Conservation (phyloP, 2,888 invertebrate genomes). For the Taphrorychus bicolor region DNA sequence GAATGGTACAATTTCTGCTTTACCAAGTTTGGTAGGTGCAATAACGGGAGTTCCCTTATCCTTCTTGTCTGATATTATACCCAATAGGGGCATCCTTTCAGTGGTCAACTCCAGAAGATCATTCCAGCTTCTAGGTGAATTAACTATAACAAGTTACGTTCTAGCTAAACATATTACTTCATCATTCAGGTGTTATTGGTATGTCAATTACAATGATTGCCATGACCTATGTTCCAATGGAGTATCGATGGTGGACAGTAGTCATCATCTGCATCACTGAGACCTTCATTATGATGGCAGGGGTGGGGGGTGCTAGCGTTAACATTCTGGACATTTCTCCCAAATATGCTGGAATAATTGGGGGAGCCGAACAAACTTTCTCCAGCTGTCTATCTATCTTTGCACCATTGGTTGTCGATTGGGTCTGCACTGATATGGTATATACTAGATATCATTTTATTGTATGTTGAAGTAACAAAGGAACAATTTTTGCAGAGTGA, state of each 20-base stretch:
- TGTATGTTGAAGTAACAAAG: no score
- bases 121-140: constrained; percentile 18
- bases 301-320: not conserved
- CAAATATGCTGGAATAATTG: constrained; percentile 25
- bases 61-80: constrained; percentile 15
- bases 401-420: constrained; percentile 22
- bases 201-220: not conserved
- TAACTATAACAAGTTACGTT: not conserved
- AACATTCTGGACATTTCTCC: constrained; percentile 24
- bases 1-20: constrained; percentile 17
- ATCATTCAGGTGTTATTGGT: constrained; percentile 10
- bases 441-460: no score
- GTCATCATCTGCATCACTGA: constrained; percentile 11
- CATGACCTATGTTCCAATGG: constrained; percentile 20
- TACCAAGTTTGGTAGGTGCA: constrained; percentile 13
- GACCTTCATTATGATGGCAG: constrained; percentile 11
- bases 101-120: constrained; percentile 19
- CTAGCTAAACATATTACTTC: not conserved
- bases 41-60: constrained; percentile 2
- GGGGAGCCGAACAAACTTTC: constrained; percentile 7
- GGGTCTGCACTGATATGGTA: constrained; percentile 21
- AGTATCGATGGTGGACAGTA: constrained; percentile 1
- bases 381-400: constrained; percentile 1
- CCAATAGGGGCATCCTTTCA: not conserved
- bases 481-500: constrained; percentile 16